Evolutionary conservation across 92 coral and sea anemone genomes (phyloP).

Genomic region (Zoanthus sansibaricus): DNA sequence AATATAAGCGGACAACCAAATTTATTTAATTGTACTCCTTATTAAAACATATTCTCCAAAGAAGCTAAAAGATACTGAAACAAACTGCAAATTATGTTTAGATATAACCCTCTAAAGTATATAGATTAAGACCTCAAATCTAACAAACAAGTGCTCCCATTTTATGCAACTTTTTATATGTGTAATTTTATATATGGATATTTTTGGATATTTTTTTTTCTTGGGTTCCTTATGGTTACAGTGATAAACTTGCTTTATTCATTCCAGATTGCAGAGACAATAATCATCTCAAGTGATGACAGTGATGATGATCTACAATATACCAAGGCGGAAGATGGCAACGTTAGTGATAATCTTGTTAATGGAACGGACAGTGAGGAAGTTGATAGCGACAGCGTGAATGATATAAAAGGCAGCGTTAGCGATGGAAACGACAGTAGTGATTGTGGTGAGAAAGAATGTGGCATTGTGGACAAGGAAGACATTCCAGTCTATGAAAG

Average conservation of each 20-base stretch:
- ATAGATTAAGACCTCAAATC: not conserved
- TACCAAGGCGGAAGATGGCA: conserved; percentile 16
- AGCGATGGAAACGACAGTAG: conserved; percentile 31
- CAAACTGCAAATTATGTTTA: conserved; percentile 5
- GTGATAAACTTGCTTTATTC: not conserved
- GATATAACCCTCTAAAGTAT: conserved; percentile 6
- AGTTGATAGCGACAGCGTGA: not conserved
- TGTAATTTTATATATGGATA: not conserved
- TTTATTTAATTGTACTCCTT: too few relatives aligned
- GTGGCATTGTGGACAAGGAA: too few relatives aligned
- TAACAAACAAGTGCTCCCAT: conserved; percentile 4
- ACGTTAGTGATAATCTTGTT: not conserved
- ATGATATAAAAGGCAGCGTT: conserved; percentile 18
- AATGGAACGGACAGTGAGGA: conserved; percentile 30
- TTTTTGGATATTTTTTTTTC: conserved; percentile 1
- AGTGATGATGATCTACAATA: conserved; percentile 3
- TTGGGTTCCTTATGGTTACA: conserved; percentile 5
- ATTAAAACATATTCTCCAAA: too few relatives aligned
- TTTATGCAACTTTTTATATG: not conserved
- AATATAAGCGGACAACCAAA: too few relatives aligned
- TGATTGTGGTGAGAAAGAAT: conserved; percentile 16
- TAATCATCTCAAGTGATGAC: conserved; percentile 7
- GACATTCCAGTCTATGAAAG: not conserved
- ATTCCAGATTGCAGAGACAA: conserved; percentile 8
- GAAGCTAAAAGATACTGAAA: not conserved